Evolutionary conservation across 2,113 vertebrate species (phyloP).

Genomic region (Eubucco bourcierii): DNA sequence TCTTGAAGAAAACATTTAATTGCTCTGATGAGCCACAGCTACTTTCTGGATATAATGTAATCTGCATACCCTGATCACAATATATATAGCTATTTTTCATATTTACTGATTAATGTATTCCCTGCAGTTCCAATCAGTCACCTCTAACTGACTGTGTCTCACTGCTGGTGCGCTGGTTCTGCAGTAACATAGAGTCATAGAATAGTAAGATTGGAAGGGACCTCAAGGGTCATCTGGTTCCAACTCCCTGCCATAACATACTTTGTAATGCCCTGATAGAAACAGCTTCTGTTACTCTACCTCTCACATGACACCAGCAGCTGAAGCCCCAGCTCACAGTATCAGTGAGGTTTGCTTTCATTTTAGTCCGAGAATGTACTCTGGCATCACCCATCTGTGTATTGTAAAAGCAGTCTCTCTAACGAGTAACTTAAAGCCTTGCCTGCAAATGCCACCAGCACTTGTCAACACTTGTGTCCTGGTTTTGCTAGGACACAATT

Average conservation of each 20-base stretch:
- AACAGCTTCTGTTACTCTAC: neutral
- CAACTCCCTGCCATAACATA: neutral
- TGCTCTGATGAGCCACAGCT: constrained; percentile 91
- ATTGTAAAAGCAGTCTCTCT: neutral
- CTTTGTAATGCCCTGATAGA: neutral
- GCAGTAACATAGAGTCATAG: neutral
- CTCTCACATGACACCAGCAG: neutral
- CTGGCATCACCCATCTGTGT: neutral
- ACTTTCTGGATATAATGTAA: constrained; percentile 84
- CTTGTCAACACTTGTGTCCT: neutral
- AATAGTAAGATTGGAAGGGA: too few species aligned
- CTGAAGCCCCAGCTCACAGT: neutral
- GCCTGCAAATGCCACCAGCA: neutral
- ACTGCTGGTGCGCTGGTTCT: constrained; percentile 19
- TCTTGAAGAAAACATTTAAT: constrained; percentile 91
- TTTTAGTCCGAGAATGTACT: neutral
- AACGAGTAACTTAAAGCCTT: neutral
- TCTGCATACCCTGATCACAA: constrained; percentile 83
- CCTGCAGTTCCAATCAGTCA: constrained; percentile 79
- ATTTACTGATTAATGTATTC: constrained; percentile 81
- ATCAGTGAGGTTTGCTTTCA: neutral
- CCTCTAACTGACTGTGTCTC: constrained; percentile 82
- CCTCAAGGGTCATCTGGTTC: too few species aligned
- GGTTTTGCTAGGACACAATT: too few species aligned
- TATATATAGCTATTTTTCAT: constrained; percentile 86